Percentiles rank a stretch among this genome's conserved stretches.
Conservation (phyloP, 2,888 invertebrate species). For the Oxystoma pomonae region DNA sequence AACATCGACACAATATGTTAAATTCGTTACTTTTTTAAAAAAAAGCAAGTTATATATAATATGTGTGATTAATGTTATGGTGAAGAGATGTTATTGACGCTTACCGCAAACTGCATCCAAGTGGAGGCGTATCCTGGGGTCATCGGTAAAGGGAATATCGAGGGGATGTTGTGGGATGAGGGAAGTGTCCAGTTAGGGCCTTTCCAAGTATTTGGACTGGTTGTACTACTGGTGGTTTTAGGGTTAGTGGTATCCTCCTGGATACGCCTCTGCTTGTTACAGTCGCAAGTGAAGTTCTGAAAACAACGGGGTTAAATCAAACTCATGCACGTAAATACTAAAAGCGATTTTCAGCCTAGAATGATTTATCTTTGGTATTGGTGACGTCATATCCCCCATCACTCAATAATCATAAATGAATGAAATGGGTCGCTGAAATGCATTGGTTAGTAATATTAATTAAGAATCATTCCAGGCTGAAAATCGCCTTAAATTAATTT, state of each 20-base stretch:
- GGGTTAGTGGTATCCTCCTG: slow-evolving; percentile 45
- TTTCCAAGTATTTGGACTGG: slow-evolving; percentile 37
- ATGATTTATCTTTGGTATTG: too few relatives aligned
- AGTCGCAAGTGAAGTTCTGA: slow-evolving; percentile 42
- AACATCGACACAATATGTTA: too few relatives aligned
- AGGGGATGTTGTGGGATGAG: slow-evolving; percentile 37
- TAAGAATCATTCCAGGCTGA: too few relatives aligned
- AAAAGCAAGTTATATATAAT: too few relatives aligned
- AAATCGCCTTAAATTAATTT: too few relatives aligned
- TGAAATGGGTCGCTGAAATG: too few relatives aligned
- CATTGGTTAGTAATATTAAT: too few relatives aligned
- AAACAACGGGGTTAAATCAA: slow-evolving; percentile 33
- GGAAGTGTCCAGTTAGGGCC: slow-evolving; percentile 42
- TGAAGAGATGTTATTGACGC: slow-evolving; percentile 34
- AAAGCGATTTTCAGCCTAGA: too few relatives aligned
- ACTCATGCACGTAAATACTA: slow-evolving; percentile 7
- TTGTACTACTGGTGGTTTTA: slow-evolving; percentile 40
- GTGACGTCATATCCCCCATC: too few relatives aligned
- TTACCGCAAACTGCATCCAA: slow-evolving; percentile 68
- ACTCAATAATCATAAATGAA: too few relatives aligned
- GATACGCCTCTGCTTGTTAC: slow-evolving; percentile 51
- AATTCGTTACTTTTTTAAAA: too few relatives aligned
- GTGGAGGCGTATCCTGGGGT: slow-evolving; percentile 63
- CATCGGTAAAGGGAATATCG: slow-evolving; percentile 56
- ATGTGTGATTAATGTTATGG: neutral